Evolutionary conservation across 1,140 invertebrate species (phyloP).

Genomic region (Diachasma alloeum): DNA sequence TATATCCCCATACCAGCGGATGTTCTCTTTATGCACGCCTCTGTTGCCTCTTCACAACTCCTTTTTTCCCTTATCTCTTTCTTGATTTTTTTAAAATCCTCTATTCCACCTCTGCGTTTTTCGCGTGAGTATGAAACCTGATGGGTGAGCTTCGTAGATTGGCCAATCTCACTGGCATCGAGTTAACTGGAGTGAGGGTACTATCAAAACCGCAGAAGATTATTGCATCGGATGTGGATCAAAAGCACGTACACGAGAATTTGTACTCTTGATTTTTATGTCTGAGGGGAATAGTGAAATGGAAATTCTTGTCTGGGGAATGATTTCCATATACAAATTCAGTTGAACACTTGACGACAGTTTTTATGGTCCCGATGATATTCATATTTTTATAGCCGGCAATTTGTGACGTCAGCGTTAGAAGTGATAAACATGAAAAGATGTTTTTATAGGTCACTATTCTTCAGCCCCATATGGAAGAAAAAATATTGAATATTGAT

Average conservation of each 20-base stretch:
- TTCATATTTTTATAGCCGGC: no score
- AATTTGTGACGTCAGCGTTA: no score
- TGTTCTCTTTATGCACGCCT: constrained; percentile 26
- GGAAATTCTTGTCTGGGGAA: no score
- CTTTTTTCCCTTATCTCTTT: not conserved
- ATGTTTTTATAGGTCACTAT: no score
- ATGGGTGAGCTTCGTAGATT: not conserved
- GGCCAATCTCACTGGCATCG: not conserved
- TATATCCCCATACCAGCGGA: constrained; percentile 27
- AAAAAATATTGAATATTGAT: no score
- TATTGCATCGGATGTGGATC: not conserved
- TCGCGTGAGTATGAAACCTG: not conserved
- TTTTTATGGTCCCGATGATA: no score
- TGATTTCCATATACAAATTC: no score
- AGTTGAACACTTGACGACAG: no score
- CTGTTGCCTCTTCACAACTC: not conserved
- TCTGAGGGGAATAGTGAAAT: not conserved
- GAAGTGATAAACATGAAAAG: no score
- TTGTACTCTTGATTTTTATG: not conserved
- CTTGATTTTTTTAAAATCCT: not conserved
- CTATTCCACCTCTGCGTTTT: not conserved
- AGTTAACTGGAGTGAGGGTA: not conserved
- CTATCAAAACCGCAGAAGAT: not conserved
- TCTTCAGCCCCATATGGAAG: no score
- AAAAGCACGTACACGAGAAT: not conserved